These are phyloP conservation scores for Himalopsyche japonica DNA, from an alignment of 2,888 invertebrate genomes.

Conservation along the genomic window DNA sequence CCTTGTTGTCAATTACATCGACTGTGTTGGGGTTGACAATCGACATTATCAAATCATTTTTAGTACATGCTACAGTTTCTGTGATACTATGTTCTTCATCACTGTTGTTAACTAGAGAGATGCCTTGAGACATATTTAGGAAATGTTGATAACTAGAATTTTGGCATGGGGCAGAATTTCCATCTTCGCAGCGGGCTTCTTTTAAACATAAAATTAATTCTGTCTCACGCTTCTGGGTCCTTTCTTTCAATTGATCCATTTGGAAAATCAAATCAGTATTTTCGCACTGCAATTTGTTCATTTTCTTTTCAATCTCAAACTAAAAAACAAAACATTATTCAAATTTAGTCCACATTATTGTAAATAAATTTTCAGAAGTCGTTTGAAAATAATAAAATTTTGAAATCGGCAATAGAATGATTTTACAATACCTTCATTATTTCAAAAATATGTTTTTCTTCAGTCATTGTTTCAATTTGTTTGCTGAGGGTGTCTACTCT, in stretches of 20 bases:
- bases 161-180: background rate
- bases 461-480: constrained; percentile 32
- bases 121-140: constrained; percentile 51
- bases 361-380: background rate
- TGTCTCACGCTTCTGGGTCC: constrained; percentile 58
- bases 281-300: background rate
- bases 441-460: constrained; percentile 34
- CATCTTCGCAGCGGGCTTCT: constrained; percentile 46
- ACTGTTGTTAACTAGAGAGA: constrained; percentile 49
- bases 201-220: constrained; percentile 58
- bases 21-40: too few species aligned
- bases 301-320: background rate
- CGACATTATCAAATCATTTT: background rate
- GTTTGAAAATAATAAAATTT: too few species aligned
- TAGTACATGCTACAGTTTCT: background rate
- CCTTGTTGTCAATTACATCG: too few species aligned
- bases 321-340: background rate
- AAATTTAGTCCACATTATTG: background rate
- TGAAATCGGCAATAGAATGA: constrained; percentile 10
- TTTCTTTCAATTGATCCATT: constrained; percentile 57
- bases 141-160: constrained; percentile 42
- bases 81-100: constrained; percentile 48
- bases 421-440: constrained; percentile 37
- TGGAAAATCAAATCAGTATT: constrained; percentile 57
- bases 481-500: constrained; percentile 47